Percentiles rank a stretch among this genome's conserved stretches.
Evolutionary conservation across 2,113 vertebrate species (phyloP).

Genomic region (Serinus canaria): DNA sequence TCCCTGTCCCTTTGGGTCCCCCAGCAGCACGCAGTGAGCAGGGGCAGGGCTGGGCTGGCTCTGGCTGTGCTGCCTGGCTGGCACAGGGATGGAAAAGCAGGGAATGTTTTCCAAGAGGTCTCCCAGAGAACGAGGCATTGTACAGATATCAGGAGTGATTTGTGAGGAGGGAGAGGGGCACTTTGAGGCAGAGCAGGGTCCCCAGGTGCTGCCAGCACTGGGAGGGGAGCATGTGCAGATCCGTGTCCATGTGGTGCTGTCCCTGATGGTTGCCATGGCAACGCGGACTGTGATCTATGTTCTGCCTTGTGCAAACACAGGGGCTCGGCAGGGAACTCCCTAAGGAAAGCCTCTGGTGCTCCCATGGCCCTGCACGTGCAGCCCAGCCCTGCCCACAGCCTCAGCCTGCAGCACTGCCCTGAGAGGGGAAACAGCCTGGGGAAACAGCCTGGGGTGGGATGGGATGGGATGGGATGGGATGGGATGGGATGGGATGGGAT

Average conservation of each 20-base stretch:
- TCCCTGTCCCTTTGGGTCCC: neutral
- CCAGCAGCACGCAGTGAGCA: fast-evolving
- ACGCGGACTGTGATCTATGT: neutral
- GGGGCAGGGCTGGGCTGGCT: neutral
- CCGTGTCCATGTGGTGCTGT: neutral
- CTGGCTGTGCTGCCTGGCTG: neutral
- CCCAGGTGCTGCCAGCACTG: neutral
- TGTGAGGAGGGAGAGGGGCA: neutral
- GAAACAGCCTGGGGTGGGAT: too few relatives aligned
- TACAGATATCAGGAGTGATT: neutral
- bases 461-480: neutral
- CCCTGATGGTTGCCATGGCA: constrained; percentile 25
- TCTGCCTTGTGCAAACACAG: neutral
- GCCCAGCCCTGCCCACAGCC: neutral
- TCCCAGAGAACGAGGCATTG: neutral
- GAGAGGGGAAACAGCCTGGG: neutral
- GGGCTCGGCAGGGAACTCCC: neutral
- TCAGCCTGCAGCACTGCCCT: neutral
- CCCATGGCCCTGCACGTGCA: fast-evolving
- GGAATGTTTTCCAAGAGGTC: neutral
- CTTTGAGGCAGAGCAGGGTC: neutral
- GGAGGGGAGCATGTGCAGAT: neutral
- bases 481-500: neutral
- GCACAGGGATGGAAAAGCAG: neutral
- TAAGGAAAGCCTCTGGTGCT: neutral